Base-by-base conservation (phyloP, 2,888 invertebrate genomes). In the Lysandra coridon region DNA sequence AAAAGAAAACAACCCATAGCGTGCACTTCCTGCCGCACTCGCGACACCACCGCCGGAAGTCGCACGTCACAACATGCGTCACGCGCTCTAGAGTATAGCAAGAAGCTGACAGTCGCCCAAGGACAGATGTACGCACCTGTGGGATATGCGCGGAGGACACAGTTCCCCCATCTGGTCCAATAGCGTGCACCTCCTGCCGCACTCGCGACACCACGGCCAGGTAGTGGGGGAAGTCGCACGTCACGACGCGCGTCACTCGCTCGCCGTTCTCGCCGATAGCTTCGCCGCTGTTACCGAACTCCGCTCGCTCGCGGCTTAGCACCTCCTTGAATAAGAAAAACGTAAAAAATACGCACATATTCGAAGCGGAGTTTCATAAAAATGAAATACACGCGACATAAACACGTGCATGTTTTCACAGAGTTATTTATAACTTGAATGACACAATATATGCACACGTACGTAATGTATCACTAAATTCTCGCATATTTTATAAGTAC, bases 221-320 rank as follows among this genome's bases (percentile, higher is more conserved):
- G 92, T 99, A 99, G 95, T 99, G 99, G 0, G 99, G 99, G 92
- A 99, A 99, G 93, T 99, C 99, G 84, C 97, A 98, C 2, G 99
- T 99, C 82, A 99, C 95, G 85, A 99, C 98, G 81, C 99, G 96
- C 1, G 98, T 98, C 86, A 99, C 98, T 57, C 99, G 96, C 86
- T 97, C 98, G 64, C 98, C 98, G 87, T 97, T 96, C 87, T 93
- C 93, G 88, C 92, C 91, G 1, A 91, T 83, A 0, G 90, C 87
- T 79, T 94, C 93, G 49, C 93, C 91, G 78, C 85, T 86, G 17
- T 84, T 83, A 44, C 94, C 95, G 94, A 98, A 98, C 91, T 98
- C 98, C 91, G 98, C 98, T 85, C 98, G 98, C 88, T 98, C 98
- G 87, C 98, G 98, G 81, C 90, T 88, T 0, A 99, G 95, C 40